Evolutionary conservation across 2,113 vertebrate species (phyloP), one percentile per base, ranked within the genome.

Genomic region (Myiozetetes cayanensis): DNA sequence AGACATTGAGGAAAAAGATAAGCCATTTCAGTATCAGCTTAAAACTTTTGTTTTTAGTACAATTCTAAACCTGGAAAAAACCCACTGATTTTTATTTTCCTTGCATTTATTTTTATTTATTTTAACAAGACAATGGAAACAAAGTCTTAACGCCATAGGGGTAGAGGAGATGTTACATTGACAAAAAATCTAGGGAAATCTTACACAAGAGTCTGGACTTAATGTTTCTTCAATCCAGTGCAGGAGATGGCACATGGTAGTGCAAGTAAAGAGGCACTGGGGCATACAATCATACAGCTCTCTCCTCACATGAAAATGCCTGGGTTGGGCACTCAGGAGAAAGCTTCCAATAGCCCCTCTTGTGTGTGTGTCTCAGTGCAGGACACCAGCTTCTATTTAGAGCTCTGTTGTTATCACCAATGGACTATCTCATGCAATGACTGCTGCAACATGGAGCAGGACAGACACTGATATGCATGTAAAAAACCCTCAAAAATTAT

Each of bases 351-450:
- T 9, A 68, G 4, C 8, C 20, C 41, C 20, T 56, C 84, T 24
- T 25, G 0, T 24, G 12, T 28, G 4, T 10, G 5, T 1, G 2
- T 47, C 2, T 65, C 53, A 23, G 13, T 80, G 15, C 15, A 72
- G 52, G 28, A 43, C 43, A 31, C 3, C 2, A 4, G 3, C 10
- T 61, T 72, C 8, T 1, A 8, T 20, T 10, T 3, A 53, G 24
- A 62, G 4, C 14, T 78, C n/a, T 55, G 7, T 1, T 52, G 6
- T 30, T 58, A 18, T 19, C 7, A 3, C 8, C 41, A 14, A 0
- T 25, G 20, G 7, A 28, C 16, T 72, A 9, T 9, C 12, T 3
- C 4, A 0, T 23, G 12, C 25, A 76, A 37, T 1, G 0, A 43
- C 89, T 73, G 9, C 21, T 22, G 19, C 23, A 81, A 23, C 8